Evolutionary conservation across 2,888 invertebrate genomes (phyloP).

Genomic region (Epistrophe grossulariae): DNA sequence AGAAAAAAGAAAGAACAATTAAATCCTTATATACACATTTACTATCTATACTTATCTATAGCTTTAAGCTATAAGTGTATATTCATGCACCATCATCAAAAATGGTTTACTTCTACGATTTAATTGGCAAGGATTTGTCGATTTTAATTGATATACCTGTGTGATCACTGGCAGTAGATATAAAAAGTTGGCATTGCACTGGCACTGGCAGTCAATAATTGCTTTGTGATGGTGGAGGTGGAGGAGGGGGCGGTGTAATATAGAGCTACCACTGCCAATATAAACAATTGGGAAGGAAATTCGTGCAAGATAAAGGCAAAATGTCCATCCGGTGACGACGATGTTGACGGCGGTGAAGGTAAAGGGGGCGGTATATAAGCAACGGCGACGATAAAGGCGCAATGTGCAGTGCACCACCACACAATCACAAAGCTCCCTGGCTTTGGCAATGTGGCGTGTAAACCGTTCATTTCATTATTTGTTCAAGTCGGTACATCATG

Average conservation of each 20-base stretch:
- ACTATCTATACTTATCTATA: neutral
- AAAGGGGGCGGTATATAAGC: neutral
- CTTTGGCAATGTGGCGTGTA: constrained; percentile 72
- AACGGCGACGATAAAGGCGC: neutral
- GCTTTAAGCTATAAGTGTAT: neutral
- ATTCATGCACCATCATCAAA: constrained; percentile 20
- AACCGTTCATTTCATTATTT: constrained; percentile 70
- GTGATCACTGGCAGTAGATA: constrained; percentile 54
- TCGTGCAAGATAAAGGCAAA: constrained; percentile 74
- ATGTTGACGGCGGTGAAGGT: neutral
- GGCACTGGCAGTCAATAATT: constrained; percentile 58
- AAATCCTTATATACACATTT: neutral
- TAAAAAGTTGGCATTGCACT: constrained; percentile 48
- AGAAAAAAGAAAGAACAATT: constrained; percentile 31
- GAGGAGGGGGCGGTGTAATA: constrained; percentile 11
- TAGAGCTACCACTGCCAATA: constrained; percentile 38
- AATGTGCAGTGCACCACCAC: constrained; percentile 24
- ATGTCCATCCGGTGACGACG: constrained; percentile 65
- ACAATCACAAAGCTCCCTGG: constrained; percentile 53
- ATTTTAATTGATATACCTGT: constrained; percentile 71
- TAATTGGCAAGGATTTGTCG: constrained; percentile 75
- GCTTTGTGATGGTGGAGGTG: neutral
- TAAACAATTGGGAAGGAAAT: constrained; percentile 63
- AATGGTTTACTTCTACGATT: constrained; percentile 44
- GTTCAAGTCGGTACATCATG: constrained; percentile 64